Evolutionary conservation across 1,140 invertebrate genomes (phyloP), one percentile per base, ranked within the genome.

Genomic region (Laupala kohalensis): DNA sequence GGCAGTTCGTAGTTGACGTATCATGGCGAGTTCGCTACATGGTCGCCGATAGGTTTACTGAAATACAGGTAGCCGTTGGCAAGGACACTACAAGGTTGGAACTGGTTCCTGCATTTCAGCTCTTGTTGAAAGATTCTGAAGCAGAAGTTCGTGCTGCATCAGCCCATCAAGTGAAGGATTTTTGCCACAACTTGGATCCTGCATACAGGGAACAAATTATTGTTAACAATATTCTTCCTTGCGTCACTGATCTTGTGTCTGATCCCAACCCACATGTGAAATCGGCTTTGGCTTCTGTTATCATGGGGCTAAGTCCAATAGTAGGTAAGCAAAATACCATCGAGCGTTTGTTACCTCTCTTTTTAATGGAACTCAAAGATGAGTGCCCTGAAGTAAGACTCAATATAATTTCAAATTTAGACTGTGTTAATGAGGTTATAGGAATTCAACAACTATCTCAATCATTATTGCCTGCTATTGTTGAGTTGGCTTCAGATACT

Each of bases 261-360:
- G 98, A 99, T 84, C 90, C 94, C n/a, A 99, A 99, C 83, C 97
- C 98, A 77, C 90, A 93, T 77, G 98, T 99, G 0, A 99, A 99
- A 83, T 96, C 96, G 0, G 97, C 98, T 13, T 83, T 99, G 19
- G 98, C 98, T 6, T 96, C 95, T 12, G 97, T 99, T 67, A 99
- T 99, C 71, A 99, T 99, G 97, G 98, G 98, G 9, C 84, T 99
- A 1, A 97, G 96, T 77, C 97, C 97, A 6, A 98, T 99, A 76
- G 87, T 99, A 30, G 98, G 98, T 62, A 93, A 98, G 78, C 91
- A 97, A 77, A 97, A 97, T 82, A 99, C 98, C 15, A 92, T 99
- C 67, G 96, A 99, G 79, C 96, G 99, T 81, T 85, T 99, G 24
- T 84, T 99, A 75, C 98, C 98, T 0, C 80, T 99, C 72, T 99